Evolutionary conservation across 1,140 invertebrate species (phyloP).

Genomic region (Lucilia sericata): DNA sequence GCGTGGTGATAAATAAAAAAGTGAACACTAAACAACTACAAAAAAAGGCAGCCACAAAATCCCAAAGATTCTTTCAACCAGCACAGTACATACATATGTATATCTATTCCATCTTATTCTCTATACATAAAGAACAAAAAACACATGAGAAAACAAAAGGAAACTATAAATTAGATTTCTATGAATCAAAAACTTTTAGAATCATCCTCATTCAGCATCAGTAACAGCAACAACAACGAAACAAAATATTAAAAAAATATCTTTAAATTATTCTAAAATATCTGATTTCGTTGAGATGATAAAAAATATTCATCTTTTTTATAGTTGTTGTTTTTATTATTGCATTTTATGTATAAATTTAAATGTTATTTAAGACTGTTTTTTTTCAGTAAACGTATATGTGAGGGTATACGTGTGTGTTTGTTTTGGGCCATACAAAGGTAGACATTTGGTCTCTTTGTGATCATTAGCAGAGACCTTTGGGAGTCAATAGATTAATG

Average conservation of each 20-base stretch:
- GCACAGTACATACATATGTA: too few relatives aligned
- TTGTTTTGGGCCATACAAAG: constrained; percentile 49
- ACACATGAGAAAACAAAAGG: constrained; percentile 41
- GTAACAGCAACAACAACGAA: background rate
- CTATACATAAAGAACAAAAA: background rate
- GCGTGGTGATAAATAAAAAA: constrained; percentile 38
- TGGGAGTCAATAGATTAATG: constrained; percentile 50
- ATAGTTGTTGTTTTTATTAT: constrained; percentile 12
- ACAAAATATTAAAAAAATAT: constrained; percentile 4
- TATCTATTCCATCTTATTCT: background rate
- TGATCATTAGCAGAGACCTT: constrained; percentile 48
- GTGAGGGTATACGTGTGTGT: background rate
- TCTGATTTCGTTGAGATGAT: constrained; percentile 66
- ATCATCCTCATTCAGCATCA: background rate
- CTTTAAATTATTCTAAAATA: constrained; percentile 52
- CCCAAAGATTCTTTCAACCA: constrained; percentile 23
- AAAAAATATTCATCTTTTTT: constrained; percentile 64
- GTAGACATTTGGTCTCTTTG: constrained; percentile 62
- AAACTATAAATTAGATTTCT: constrained; percentile 40
- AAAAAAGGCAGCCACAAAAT: background rate
- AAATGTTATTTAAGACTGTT: constrained; percentile 13
- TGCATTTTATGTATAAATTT: constrained; percentile 22
- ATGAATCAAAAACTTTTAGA: constrained; percentile 22
- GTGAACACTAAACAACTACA: background rate
- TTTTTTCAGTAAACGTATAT: background rate